A percentile compares a stretch with the other conserved stretches of the same genome.
Evolutionary conservation across 35 echinoderm and acorn worm genomes (phyloP).

Genomic region (Heliocidaris erythrogramma): DNA sequence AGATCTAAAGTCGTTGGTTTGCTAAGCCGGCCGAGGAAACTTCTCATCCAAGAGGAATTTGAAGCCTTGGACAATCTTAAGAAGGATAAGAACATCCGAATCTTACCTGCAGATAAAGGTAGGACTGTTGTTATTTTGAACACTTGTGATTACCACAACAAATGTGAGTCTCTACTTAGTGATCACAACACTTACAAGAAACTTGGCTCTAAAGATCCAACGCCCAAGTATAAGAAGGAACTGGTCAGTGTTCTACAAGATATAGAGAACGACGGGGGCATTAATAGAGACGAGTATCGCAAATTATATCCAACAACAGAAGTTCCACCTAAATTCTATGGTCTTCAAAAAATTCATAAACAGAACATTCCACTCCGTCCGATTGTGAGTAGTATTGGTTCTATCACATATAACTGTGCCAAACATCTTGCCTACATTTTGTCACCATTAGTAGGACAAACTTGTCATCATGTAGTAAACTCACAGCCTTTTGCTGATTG

Average conservation of each 20-base stretch:
- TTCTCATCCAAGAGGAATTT: too few relatives aligned
- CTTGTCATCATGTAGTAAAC: constrained; percentile 6
- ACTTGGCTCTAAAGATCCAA: constrained; percentile 27
- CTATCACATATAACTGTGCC: constrained; percentile 48
- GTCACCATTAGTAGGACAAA: neutral
- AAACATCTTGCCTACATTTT: constrained; percentile 30
- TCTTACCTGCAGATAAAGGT: too few relatives aligned
- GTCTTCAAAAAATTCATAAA: constrained; percentile 33
- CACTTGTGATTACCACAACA: too few relatives aligned
- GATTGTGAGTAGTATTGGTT: constrained; percentile 37
- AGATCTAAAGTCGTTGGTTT: too few relatives aligned
- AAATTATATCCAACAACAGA: constrained; percentile 41
- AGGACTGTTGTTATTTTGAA: too few relatives aligned
- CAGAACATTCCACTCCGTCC: neutral
- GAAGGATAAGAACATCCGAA: too few relatives aligned
- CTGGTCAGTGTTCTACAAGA: constrained; percentile 31
- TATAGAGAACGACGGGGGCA: neutral
- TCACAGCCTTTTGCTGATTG: constrained; percentile 28
- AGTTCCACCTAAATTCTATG: constrained; percentile 27
- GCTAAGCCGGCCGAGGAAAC: too few relatives aligned
- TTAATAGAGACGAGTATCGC: neutral
- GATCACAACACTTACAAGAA: too few relatives aligned
- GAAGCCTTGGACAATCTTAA: too few relatives aligned
- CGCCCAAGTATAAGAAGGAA: constrained; percentile 41
- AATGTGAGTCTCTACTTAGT: too few relatives aligned